phyloP scores from a whole-genome alignment of 1,140 invertebrate species.

The Drosophila lacertosa region DNA sequence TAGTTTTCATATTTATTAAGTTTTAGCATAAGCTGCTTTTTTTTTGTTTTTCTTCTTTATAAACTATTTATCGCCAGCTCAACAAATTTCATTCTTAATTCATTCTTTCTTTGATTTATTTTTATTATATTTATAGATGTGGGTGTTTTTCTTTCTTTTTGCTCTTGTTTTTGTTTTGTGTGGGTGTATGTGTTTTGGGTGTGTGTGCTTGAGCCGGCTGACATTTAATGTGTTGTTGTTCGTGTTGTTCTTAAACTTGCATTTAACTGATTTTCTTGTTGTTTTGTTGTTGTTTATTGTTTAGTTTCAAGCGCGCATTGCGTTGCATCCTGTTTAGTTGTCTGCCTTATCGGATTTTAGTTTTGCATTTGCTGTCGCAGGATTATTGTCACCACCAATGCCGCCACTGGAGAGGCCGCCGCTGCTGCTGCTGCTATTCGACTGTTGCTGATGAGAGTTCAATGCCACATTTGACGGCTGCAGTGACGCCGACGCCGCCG shows the following conservation, averaged over 20 bases:
- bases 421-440: conserved; percentile 80
- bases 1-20: conserved; percentile 66
- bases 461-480: conserved; percentile 62
- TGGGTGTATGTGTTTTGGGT: conserved; percentile 3
- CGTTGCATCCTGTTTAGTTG: conserved; percentile 60
- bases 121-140: conserved; percentile 15
- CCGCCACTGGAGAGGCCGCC: conserved; percentile 60
- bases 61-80: conserved; percentile 45
- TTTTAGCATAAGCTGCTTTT: conserved; percentile 55
- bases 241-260: conserved; percentile 43
- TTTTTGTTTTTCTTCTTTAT: conserved; percentile 21
- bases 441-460: conserved; percentile 83
- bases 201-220: conserved; percentile 35
- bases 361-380: conserved; percentile 79
- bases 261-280: conserved; percentile 23
- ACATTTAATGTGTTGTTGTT: conserved; percentile 39
- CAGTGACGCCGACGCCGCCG: conserved; percentile 47
- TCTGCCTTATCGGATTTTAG: conserved; percentile 64
- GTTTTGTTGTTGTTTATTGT: conserved; percentile 31
- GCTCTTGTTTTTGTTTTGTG: conserved; percentile 5
- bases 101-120: conserved; percentile 43
- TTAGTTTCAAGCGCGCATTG: conserved; percentile 58
- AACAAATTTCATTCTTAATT: conserved; percentile 29
- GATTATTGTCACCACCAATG: conserved; percentile 75
- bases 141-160: background rate